These are phyloP conservation scores for Autographa pulchrina DNA, from an alignment of 2,888 invertebrate species.

Conservation along the genomic window DNA sequence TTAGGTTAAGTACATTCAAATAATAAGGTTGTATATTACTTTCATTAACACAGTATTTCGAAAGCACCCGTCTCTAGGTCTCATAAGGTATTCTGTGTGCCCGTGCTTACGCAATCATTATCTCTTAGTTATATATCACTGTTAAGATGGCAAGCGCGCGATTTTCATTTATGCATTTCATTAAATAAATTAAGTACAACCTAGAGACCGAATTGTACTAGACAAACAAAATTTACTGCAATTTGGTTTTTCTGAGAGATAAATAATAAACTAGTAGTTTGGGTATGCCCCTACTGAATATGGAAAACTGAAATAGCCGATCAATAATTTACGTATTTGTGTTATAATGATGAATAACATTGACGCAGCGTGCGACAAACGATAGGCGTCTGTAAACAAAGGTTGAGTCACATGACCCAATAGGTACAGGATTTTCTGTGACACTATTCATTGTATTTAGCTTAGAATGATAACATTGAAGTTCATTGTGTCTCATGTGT, in stretches of 20 bases:
- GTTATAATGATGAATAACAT: constrained; percentile 60
- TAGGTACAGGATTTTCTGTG: constrained; percentile 59
- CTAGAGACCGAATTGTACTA: too few species aligned
- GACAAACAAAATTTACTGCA: not conserved
- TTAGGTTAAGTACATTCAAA: not conserved
- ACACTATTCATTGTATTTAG: constrained; percentile 57
- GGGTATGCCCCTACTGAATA: constrained; percentile 11
- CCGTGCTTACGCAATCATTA: not conserved
- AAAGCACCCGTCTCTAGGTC: not conserved
- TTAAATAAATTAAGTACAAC: not conserved
- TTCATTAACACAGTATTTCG: not conserved
- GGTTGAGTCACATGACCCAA: constrained; percentile 73
- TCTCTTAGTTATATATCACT: not conserved
- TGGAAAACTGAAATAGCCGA: constrained; percentile 13
- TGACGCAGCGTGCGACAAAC: constrained; percentile 55
- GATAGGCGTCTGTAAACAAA: constrained; percentile 68
- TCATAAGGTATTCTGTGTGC: not conserved
- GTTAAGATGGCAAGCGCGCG: constrained; percentile 6
- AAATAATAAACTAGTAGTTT: constrained; percentile 5
- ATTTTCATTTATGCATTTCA: not conserved
- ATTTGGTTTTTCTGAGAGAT: too few species aligned
- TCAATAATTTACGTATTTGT: constrained; percentile 80
- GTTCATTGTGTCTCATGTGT: constrained; percentile 43
- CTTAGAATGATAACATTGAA: constrained; percentile 52
- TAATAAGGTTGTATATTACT: not conserved